Percentiles rank a stretch among this genome's conserved stretches.
Evolutionary conservation across 2,113 vertebrate species (phyloP).

Genomic region (Gila orcuttii): DNA sequence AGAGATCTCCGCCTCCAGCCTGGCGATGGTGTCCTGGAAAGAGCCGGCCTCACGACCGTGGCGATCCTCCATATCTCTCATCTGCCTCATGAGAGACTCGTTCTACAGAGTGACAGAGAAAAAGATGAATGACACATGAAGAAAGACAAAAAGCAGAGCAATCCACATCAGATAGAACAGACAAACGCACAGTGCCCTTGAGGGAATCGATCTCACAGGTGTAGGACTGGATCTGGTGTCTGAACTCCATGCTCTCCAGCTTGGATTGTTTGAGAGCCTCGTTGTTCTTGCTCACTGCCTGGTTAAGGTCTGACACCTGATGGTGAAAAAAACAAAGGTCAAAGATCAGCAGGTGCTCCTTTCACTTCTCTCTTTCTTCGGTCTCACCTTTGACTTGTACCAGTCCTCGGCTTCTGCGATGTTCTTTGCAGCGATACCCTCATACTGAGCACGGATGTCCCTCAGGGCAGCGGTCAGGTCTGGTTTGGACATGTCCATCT

Average conservation of each 20-base stretch:
- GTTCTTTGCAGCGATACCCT: conserved; percentile 94
- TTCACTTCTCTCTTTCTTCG: not conserved
- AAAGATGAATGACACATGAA: not conserved
- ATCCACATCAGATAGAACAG: not conserved
- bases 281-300: conserved; percentile 86
- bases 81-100: conserved; percentile 88
- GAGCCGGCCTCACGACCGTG: conserved; percentile 76
- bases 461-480: conserved; percentile 91
- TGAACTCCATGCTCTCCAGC: conserved; percentile 88
- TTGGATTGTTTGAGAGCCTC: conserved; percentile 84
- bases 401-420: conserved; percentile 92
- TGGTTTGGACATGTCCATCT: conserved; percentile 94
- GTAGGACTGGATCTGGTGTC: conserved; percentile 91
- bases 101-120: conserved; percentile 75
- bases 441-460: conserved; percentile 93
- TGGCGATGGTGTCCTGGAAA: conserved; percentile 83
- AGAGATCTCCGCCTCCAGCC: conserved; percentile 86
- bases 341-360: not conserved
- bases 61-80: conserved; percentile 88
- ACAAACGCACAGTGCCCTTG: conserved; percentile 84
- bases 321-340: not conserved
- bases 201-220: conserved; percentile 89
- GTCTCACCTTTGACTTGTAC: conserved; percentile 94
- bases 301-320: conserved; percentile 86
- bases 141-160: not conserved